Percentiles rank a stretch among this genome's conserved stretches.
These are phyloP conservation scores for Spermophilus dauricus DNA, from an alignment of 2,113 vertebrate species.

Conservation along the genomic window DNA sequence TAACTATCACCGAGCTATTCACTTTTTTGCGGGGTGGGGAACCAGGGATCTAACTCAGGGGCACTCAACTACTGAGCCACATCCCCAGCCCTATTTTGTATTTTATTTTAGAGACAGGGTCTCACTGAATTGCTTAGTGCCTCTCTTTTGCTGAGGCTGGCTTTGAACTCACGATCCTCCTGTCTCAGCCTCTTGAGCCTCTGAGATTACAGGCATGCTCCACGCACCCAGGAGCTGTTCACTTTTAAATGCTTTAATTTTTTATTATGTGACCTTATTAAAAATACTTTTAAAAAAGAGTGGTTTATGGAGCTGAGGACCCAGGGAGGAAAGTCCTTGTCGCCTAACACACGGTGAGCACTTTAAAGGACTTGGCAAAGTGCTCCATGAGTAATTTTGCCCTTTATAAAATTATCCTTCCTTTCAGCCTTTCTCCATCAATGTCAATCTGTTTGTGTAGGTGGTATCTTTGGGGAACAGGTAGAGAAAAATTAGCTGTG, in stretches of 20 bases:
- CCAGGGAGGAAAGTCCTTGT: background rate
- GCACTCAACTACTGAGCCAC: too few relatives aligned
- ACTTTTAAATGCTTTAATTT: slow-evolving; percentile 18
- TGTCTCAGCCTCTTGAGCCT: too few relatives aligned
- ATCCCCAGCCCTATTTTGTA: too few relatives aligned
- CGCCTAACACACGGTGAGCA: background rate
- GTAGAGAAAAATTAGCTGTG: background rate
- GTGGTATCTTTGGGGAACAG: background rate
- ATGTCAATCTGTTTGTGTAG: background rate
- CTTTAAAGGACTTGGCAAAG: background rate
- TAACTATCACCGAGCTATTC: background rate
- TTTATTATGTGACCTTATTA: background rate
- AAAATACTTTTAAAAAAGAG: background rate
- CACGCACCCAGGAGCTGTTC: background rate
- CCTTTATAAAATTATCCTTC: background rate
- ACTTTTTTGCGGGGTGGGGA: background rate
- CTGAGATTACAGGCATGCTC: too few relatives aligned
- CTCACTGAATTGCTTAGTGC: too few relatives aligned
- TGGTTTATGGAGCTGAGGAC: background rate
- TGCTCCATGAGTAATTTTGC: background rate
- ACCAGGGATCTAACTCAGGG: too few relatives aligned
- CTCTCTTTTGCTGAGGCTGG: too few relatives aligned
- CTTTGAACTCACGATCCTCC: too few relatives aligned
- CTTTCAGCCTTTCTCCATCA: background rate
- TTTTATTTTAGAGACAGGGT: too few relatives aligned